Evolutionary conservation across 1,140 invertebrate genomes (phyloP), one percentile per base, ranked within the genome.

Genomic region (Anoplolepis gracilipes): DNA sequence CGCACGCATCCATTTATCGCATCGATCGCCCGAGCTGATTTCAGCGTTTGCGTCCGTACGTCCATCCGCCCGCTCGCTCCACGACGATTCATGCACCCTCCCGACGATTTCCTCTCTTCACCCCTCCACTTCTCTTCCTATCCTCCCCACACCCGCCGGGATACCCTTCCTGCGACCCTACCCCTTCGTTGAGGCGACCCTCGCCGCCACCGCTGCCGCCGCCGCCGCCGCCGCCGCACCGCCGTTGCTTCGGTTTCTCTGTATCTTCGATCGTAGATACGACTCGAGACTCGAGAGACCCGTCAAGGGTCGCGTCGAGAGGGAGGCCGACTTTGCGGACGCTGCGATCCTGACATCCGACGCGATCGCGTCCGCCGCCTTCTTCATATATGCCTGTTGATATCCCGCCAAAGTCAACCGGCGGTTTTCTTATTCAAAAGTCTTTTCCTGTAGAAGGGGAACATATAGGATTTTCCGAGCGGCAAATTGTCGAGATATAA

Each of bases 1-100:
- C 94, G 94, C 94, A 95, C 94, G 94, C 94, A 95, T 94, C 94
- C 94, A 94, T 95, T 95, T 95, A 95, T 95, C 94, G 93, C 92
- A 95, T 95, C 94, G 94, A 95, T 95, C 94, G 94, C 87, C 86
- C 92, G 93, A 94, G 93, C 92, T 93, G 93, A 91, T 94, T 94
- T 93, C 92, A 92, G 93, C 92, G 91, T 94, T 93, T 94, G 92
- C 90, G 92, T 94, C 92, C 87, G 88, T 92, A 87, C 90, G 91
- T 92, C 91, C 89, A 90, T 92, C 90, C 91, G 86, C 91, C 57
- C 49, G 49, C 53, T 75, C 86, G 88, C 90, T 78, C 82, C 76
- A 84, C 77, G 75, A 85, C 77, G 78, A 87, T 86, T 89, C 86
- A 91, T 90, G 69, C 89, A 84, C 77, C 87, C 78, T 82, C 36